phyloP scores from a whole-genome alignment of 2,113 vertebrate species.

The Carassius gibelio region DNA sequence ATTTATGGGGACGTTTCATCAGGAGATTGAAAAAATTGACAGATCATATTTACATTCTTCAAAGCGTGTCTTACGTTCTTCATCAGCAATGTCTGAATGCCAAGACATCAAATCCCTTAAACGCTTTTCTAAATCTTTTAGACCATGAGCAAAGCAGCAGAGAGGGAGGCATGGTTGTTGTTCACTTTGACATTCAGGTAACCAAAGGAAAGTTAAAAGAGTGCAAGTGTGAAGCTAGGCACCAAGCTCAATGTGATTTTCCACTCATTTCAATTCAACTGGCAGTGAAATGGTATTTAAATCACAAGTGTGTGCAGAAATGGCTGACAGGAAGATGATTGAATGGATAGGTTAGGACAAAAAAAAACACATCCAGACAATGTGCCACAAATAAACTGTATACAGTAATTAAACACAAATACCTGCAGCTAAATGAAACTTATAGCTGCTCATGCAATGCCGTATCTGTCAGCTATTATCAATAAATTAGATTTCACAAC shows the following conservation, averaged over 20 bases:
- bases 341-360: not conserved
- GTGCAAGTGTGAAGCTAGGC: conserved; percentile 27
- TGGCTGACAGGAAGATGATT: conserved; percentile 26
- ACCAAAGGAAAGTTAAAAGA: conserved; percentile 51
- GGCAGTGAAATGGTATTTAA: conserved; percentile 24
- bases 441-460: conserved; percentile 11
- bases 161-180: conserved; percentile 24
- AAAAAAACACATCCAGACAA: not conserved
- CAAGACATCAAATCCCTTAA: conserved; percentile 3
- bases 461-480: conserved; percentile 17
- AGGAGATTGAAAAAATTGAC: conserved; percentile 6
- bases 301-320: conserved; percentile 4
- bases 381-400: not conserved
- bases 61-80: conserved; percentile 22
- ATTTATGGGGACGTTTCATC: conserved; percentile 31
- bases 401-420: not conserved
- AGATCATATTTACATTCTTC: conserved; percentile 36
- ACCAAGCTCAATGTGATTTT: conserved; percentile 37
- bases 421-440: not conserved
- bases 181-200: conserved; percentile 46
- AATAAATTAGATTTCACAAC: not conserved
- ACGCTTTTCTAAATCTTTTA: conserved; percentile 25
- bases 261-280: conserved; percentile 1
- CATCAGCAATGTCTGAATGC: conserved; percentile 1
- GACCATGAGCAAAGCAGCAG: not conserved